These are phyloP conservation scores for Emydoidea blandingii DNA, from an alignment of 2,797 vertebrate species.

Conservation along the genomic window DNA sequence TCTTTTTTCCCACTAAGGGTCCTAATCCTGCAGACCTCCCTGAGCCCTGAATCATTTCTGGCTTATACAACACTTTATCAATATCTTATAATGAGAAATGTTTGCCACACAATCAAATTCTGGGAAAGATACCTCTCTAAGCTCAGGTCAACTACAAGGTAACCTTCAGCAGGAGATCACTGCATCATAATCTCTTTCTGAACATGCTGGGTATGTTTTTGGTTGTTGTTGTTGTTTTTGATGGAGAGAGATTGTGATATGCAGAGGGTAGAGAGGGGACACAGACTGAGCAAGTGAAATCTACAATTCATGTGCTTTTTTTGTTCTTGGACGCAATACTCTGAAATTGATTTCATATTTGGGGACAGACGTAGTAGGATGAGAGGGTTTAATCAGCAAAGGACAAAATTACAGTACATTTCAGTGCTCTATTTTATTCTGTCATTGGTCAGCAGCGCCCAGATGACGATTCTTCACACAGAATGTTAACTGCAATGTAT, in stretches of 20 bases:
- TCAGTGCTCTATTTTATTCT: background rate
- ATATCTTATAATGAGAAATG: background rate
- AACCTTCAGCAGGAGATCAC: background rate
- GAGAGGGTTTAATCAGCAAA: background rate
- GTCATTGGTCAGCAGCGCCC: background rate
- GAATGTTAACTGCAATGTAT: background rate
- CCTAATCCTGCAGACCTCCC: background rate
- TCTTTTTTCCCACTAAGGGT: background rate
- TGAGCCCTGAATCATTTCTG: background rate
- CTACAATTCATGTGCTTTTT: background rate
- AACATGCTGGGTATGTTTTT: background rate
- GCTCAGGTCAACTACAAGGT: background rate
- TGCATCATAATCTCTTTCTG: background rate
- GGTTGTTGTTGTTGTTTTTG: background rate
- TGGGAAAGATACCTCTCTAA: background rate
- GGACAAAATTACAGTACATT: background rate
- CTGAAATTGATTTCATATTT: conserved; percentile 12
- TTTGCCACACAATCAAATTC: background rate
- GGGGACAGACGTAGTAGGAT: background rate
- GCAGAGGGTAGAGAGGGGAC: background rate
- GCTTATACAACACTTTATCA: background rate
- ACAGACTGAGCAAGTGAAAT: background rate
- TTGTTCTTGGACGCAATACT: background rate
- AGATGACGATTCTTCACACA: background rate
- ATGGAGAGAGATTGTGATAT: background rate